Percentiles rank a stretch among this genome's conserved stretches.
Evolutionary conservation across 2,888 invertebrate species (phyloP).

Genomic region (Adela reaumurella): DNA sequence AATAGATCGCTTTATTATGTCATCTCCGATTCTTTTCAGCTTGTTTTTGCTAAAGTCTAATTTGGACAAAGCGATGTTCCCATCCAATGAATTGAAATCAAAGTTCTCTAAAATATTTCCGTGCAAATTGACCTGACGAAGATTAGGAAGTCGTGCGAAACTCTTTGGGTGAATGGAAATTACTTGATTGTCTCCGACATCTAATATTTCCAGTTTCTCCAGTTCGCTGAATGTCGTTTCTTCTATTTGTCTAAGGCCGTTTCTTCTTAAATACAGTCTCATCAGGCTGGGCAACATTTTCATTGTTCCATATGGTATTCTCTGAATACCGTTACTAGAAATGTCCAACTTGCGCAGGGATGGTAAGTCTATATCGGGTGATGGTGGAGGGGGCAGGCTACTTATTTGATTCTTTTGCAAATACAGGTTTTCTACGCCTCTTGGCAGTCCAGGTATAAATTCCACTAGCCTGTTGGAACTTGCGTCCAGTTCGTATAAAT

Average conservation of each 20-base stretch:
- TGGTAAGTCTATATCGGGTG: slow-evolving; percentile 68
- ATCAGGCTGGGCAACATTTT: slow-evolving; percentile 64
- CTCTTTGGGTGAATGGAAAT: slow-evolving; percentile 62
- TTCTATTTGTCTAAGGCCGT: slow-evolving; percentile 68
- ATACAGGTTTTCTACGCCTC: slow-evolving; percentile 72
- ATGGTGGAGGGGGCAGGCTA: slow-evolving; percentile 60
- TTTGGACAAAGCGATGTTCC: slow-evolving; percentile 59
- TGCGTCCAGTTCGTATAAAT: slow-evolving; percentile 75
- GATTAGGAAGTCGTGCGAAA: slow-evolving; percentile 58
- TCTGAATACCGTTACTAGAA: slow-evolving; percentile 70
- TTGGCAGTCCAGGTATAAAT: slow-evolving; percentile 73
- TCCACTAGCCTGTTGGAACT: slow-evolving; percentile 70
- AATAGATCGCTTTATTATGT: slow-evolving; percentile 59
- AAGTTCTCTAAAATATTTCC: slow-evolving; percentile 73
- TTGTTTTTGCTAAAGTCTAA: slow-evolving; percentile 75
- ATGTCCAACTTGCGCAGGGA: slow-evolving; percentile 71
- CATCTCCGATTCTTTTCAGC: slow-evolving; percentile 63
- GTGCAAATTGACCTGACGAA: slow-evolving; percentile 70
- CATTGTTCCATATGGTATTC: slow-evolving; percentile 62
- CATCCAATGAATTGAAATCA: slow-evolving; percentile 64
- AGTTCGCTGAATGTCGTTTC: slow-evolving; percentile 68
- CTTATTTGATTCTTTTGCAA: slow-evolving; percentile 69
- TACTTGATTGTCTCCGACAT: slow-evolving; percentile 72
- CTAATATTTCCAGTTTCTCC: slow-evolving; percentile 65
- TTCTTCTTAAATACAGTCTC: slow-evolving; percentile 68